phyloP scores from a whole-genome alignment of 2,797 vertebrate species.

The Chelmon rostratus region DNA sequence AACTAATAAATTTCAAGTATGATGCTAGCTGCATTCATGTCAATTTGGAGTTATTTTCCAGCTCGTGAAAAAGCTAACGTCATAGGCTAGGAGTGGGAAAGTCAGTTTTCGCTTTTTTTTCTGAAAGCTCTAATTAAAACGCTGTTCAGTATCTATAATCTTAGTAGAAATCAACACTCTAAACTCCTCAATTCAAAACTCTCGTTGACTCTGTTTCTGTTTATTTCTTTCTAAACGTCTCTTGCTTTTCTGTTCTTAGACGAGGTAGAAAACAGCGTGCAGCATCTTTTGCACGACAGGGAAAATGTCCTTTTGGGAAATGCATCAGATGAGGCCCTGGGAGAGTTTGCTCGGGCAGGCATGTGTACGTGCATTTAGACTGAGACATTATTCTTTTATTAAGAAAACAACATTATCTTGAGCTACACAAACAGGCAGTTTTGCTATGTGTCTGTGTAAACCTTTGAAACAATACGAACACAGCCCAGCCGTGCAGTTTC shows the following conservation, averaged over 20 bases:
- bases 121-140: no score
- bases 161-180: neutral
- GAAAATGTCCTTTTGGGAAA: conserved; percentile 4
- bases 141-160: neutral
- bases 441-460: conserved; percentile 52
- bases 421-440: conserved; percentile 36
- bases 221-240: neutral
- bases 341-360: conserved; percentile 25
- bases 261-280: neutral
- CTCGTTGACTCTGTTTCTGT: neutral
- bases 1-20: no score
- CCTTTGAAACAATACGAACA: conserved; percentile 67
- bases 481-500: conserved; percentile 27
- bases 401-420: conserved; percentile 50
- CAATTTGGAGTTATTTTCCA: no score
- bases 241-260: neutral
- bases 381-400: conserved; percentile 42
- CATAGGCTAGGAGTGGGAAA: no score
- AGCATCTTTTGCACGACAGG: neutral
- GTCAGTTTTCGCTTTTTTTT: no score
- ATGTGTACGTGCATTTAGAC: conserved; percentile 22
- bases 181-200: neutral
- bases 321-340: neutral
- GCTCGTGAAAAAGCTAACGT: no score
- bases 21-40: no score